phyloP scores from a whole-genome alignment of 1,140 invertebrate genomes.

The Magallana gigas region DNA sequence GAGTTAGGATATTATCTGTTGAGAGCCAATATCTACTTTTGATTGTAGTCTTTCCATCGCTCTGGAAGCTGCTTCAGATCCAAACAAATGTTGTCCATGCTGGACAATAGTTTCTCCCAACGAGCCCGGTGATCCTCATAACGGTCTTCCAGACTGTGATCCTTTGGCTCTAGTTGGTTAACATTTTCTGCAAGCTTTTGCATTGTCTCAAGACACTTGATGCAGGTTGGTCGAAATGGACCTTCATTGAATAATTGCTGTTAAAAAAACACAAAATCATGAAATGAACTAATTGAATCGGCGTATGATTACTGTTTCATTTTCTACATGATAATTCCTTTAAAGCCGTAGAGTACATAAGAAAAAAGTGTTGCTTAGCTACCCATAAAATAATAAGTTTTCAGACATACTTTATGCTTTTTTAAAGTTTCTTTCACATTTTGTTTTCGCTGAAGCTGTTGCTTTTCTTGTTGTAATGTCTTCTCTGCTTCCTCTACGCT shows the following conservation, averaged over 20 bases:
- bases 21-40: constrained; percentile 81
- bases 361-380: too few relatives aligned
- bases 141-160: constrained; percentile 81
- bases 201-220: constrained; percentile 88
- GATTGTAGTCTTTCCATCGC: constrained; percentile 92
- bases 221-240: constrained; percentile 85
- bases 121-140: constrained; percentile 85
- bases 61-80: constrained; percentile 92
- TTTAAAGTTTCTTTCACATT: constrained; percentile 88
- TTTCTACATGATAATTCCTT: too few relatives aligned
- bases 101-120: constrained; percentile 86
- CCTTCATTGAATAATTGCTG: constrained; percentile 83
- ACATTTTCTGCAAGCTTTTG: constrained; percentile 85
- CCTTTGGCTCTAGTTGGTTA: constrained; percentile 82
- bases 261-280: constrained; percentile 61
- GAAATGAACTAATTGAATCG: too few relatives aligned
- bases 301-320: too few relatives aligned
- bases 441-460: constrained; percentile 89
- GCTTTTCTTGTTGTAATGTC: constrained; percentile 87
- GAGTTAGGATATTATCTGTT: too few relatives aligned
- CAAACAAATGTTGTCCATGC: constrained; percentile 86
- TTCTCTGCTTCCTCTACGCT: constrained; percentile 93
- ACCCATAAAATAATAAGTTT: too few relatives aligned
- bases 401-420: constrained; percentile 82
- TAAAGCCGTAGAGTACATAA: too few relatives aligned